Conservation (phyloP, 2,888 invertebrate species). For the Hydroisotoma schaefferi region DNA sequence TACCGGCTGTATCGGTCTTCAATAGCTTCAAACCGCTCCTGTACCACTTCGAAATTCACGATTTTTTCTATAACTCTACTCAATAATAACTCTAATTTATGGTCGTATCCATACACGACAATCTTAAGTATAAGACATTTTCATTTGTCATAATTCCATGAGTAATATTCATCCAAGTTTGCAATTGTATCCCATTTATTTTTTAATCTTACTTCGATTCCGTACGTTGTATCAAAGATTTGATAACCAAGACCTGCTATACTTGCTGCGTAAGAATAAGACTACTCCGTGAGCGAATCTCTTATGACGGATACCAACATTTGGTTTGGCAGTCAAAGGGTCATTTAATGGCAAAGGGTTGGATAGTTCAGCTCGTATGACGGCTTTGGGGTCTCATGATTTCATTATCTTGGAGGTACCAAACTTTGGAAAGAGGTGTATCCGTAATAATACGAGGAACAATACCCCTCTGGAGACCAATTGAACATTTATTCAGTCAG, state of each 20-base stretch:
- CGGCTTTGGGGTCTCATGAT: constrained; percentile 56
- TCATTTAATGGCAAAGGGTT: constrained; percentile 85
- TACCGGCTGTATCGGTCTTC: constrained; percentile 81
- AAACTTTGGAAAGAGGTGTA: constrained; percentile 73
- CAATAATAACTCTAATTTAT: constrained; percentile 78
- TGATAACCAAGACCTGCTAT: constrained; percentile 82
- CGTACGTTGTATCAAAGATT: constrained; percentile 74
- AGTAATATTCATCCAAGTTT: neutral
- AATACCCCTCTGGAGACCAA: constrained; percentile 28
- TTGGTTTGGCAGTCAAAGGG: constrained; percentile 75
- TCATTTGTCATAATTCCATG: too few relatives aligned
- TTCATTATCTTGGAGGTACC: constrained; percentile 93
- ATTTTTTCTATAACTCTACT: constrained; percentile 81
- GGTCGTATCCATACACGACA: constrained; percentile 80
- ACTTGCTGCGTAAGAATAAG: constrained; percentile 87
- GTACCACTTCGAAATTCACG: constrained; percentile 74
- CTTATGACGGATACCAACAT: constrained; percentile 78
- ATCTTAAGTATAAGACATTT: constrained; percentile 58
- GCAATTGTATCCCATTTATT: too few relatives aligned
- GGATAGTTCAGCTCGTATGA: constrained; percentile 40
- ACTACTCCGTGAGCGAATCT: constrained; percentile 88
- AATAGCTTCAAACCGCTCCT: constrained; percentile 73
- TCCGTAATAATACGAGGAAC: constrained; percentile 72
- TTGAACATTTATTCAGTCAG: neutral
- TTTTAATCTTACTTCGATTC: constrained; percentile 71